Base-by-base conservation (phyloP, 2,888 invertebrate genomes). In the Orchesella flavescens region DNA sequence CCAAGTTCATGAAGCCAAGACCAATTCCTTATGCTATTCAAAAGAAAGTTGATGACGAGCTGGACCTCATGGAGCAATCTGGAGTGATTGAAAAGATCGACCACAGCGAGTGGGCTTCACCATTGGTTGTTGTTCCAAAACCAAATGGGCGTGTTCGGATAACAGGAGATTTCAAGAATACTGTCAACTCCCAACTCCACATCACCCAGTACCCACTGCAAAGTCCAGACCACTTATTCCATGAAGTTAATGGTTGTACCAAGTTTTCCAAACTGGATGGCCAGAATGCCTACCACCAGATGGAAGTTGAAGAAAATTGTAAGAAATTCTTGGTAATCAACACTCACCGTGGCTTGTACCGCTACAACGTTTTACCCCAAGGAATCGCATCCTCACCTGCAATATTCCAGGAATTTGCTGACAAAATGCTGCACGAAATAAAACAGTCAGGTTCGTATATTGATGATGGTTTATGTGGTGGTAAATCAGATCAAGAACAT, bases 181-280 rank as follows among this genome's bases (percentile, higher is more conserved):
- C 89, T 10, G 85, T 89, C 13, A 89, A 89, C 71, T 87, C 84
- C 7, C 82, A 87, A n/a, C 43, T 89, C 44, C 78, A 88, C 53
- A 82, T 89, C 19, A 89, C 89, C 17, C 87, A 89, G 73, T 88
- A 88, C 61, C 89, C 88, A 13, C 61, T 89, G 13, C 86, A 88
- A 2, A 69, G 82, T 24, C 85, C 86, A 13, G 88, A 88, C 24
- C 88, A 89, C 57, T 55, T 89, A 15, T 86, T 87, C 61, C 66
- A 81, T 34, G 69, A 76, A 59, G 63, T 88, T 46, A 34, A 46
- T 74, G 89, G 88, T 53, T 89, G 89, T 19, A 87, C 83, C 46
- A 77, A 87, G 43, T 90, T 90, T 86, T 87, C 89, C 5, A 90
- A 89, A 84, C 85, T 90, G 12, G 90, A 91, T 87, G 86, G 89